Conservation (phyloP, 2,888 invertebrate species). For the Oscheius sp. region DNA sequence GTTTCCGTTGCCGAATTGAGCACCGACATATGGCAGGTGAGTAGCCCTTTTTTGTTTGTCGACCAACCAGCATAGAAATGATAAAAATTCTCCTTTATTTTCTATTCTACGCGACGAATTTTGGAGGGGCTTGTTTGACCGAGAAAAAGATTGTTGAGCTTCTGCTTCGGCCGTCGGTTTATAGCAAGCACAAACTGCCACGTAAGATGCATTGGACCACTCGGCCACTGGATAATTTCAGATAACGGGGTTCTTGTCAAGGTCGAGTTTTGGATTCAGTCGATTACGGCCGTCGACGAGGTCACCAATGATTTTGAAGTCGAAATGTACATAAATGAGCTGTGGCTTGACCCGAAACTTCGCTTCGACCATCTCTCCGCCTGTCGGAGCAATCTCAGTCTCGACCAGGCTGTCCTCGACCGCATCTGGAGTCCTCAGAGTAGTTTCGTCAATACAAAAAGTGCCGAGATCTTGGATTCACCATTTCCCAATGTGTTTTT, state of each 20-base stretch:
- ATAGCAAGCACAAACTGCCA: slow-evolving; percentile 55
- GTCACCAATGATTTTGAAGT: slow-evolving; percentile 63
- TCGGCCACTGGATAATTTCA: not conserved
- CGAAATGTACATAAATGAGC: slow-evolving; percentile 64
- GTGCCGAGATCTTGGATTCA: slow-evolving; percentile 60
- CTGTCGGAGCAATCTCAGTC: slow-evolving; percentile 56
- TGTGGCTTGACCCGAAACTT: slow-evolving; percentile 60
- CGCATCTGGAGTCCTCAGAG: slow-evolving; percentile 59
- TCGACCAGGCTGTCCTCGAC: slow-evolving; percentile 53
- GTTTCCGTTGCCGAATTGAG: slow-evolving; percentile 29
- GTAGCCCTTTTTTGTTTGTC: not conserved
- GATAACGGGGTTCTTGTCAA: slow-evolving; percentile 49
- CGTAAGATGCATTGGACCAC: slow-evolving; percentile 18
- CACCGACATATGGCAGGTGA: not conserved
- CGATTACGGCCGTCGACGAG: slow-evolving; percentile 60
- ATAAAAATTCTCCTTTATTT: not conserved
- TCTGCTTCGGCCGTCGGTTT: slow-evolving; percentile 38
- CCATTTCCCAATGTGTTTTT: slow-evolving; percentile 63
- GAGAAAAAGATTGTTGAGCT: slow-evolving; percentile 46
- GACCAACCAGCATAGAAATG: not conserved
- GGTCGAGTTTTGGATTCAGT: slow-evolving; percentile 63
- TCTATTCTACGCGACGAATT: not conserved
- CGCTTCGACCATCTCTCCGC: slow-evolving; percentile 57
- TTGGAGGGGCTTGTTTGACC: slow-evolving; percentile 44
- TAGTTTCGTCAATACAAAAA: slow-evolving; percentile 61